Conservation (phyloP, 2,888 invertebrate genomes). For the Cepaea hortensis region DNA sequence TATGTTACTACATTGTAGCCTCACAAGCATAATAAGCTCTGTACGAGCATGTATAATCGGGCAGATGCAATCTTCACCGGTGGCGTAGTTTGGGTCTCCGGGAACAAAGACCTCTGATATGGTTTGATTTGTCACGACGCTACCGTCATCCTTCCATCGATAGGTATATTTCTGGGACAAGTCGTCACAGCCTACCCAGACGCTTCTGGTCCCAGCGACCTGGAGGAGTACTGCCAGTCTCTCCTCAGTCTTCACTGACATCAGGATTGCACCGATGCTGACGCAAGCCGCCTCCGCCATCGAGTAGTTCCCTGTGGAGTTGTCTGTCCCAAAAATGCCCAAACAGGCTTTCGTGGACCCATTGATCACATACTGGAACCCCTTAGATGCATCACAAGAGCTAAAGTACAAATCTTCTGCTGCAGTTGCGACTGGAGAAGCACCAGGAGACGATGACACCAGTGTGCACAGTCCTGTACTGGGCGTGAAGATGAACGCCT, state of each 20-base stretch:
- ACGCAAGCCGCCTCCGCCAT: neutral
- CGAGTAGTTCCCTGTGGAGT: neutral
- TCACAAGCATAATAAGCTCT: too few species aligned
- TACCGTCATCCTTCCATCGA: conserved; percentile 13
- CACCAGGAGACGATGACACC: neutral
- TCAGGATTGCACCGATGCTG: neutral
- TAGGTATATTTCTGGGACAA: neutral
- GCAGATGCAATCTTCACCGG: too few species aligned
- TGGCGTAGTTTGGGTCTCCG: neutral
- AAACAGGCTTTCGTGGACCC: neutral
- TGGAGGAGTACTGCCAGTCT: neutral
- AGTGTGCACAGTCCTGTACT: neutral
- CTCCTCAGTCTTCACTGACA: conserved; percentile 11
- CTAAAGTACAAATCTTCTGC: neutral
- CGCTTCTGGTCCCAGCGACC: neutral
- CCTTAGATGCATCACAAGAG: conserved; percentile 7
- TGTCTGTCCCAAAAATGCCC: neutral
- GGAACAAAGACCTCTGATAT: neutral
- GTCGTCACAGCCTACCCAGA: conserved; percentile 22
- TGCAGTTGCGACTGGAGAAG: neutral
- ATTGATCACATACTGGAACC: neutral
- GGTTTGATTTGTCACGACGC: neutral
- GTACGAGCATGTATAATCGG: too few species aligned
- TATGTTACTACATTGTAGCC: too few species aligned
- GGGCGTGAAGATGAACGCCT: neutral